Conservation (phyloP, 2,888 invertebrate genomes). For the Sphaerophoria taeniata region DNA sequence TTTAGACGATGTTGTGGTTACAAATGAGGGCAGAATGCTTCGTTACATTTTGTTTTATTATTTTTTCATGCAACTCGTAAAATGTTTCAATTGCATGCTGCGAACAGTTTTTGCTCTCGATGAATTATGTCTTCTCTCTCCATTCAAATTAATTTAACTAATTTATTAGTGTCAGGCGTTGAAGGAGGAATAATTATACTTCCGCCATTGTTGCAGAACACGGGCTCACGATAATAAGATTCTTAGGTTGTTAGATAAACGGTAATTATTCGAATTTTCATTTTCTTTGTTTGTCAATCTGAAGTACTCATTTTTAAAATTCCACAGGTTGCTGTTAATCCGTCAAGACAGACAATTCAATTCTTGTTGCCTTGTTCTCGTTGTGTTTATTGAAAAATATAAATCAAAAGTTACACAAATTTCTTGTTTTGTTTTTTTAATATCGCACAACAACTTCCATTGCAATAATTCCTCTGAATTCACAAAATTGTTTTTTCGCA, state of each 20-base stretch:
- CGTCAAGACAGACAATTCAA: not conserved
- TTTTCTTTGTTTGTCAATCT: too few species aligned
- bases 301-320: too few species aligned
- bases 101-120: conserved; percentile 37
- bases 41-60: conserved; percentile 9
- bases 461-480: conserved; percentile 12
- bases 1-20: conserved; percentile 44
- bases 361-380: not conserved
- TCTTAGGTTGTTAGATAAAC: too few species aligned
- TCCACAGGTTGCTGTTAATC: too few species aligned
- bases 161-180: conserved; percentile 39
- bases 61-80: not conserved
- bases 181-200: conserved; percentile 32
- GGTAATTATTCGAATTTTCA: too few species aligned
- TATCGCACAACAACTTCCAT: not conserved
- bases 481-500: not conserved
- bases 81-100: conserved; percentile 45
- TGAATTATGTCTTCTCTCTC: conserved; percentile 27
- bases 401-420: conserved; percentile 26
- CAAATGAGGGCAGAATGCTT: conserved; percentile 31
- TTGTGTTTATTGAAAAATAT: conserved; percentile 19
- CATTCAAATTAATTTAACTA: conserved; percentile 19
- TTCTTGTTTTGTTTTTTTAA: conserved; percentile 26
- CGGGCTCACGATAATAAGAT: too few species aligned
- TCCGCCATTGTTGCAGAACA: too few species aligned